Evolutionary conservation across 2,113 vertebrate species (phyloP).

Genomic region (Phodopus roborovskii): DNA sequence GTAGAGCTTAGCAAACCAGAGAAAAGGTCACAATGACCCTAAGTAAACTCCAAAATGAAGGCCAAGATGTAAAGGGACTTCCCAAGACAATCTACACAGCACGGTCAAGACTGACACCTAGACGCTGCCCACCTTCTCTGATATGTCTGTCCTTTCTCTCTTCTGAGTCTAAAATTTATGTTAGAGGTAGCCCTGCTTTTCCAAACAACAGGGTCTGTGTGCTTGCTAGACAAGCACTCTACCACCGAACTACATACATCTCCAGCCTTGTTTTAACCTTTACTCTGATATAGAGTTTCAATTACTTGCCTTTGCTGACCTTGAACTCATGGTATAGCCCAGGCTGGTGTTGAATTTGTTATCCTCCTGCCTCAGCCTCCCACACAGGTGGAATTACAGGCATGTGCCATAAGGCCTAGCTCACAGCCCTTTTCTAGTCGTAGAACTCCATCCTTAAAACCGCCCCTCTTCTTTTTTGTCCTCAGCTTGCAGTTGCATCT

Average conservation of each 20-base stretch:
- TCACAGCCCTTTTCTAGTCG: neutral
- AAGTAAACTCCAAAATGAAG: neutral
- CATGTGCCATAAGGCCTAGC: too few species aligned
- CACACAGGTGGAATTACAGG: neutral
- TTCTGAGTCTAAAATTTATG: neutral
- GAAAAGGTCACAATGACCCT: constrained; percentile 31
- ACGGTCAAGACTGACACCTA: neutral
- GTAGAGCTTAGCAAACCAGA: neutral
- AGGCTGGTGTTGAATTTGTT: neutral
- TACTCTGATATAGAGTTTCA: neutral
- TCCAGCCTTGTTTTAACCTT: neutral
- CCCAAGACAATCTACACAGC: neutral
- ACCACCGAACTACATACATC: neutral
- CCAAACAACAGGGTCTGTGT: neutral
- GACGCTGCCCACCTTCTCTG: neutral
- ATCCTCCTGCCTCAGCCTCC: neutral
- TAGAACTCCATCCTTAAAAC: neutral
- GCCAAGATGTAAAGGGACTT: neutral
- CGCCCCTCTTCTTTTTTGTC: neutral
- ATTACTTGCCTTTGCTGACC: neutral
- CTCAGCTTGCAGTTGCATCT: neutral
- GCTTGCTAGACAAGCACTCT: neutral
- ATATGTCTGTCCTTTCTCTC: neutral
- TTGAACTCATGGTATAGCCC: neutral
- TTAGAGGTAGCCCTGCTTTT: neutral